Evolutionary conservation across 2,113 vertebrate genomes (phyloP), one percentile per base, ranked within the genome.

Genomic region (Microcebus tavaratra): DNA sequence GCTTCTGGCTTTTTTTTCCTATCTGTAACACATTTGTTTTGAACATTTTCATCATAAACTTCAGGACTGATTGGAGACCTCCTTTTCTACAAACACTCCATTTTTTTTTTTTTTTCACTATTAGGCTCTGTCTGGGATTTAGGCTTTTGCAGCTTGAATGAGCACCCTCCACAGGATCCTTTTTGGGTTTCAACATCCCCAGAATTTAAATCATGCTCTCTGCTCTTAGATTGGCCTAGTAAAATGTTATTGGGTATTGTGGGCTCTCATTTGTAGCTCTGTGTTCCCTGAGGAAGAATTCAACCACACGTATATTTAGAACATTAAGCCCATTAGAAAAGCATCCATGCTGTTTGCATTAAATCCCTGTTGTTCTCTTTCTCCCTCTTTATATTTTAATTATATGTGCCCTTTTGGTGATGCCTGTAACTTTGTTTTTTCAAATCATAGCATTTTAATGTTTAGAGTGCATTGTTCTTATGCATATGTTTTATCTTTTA

Each of bases 341-440:
- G 48, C 27, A 34, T 76, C 45, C 9, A 27, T 90, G 90, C 90
- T 23, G 5, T 87, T 53, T 95, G 53, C 34, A 59, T 27, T 1
- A 50, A 23, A n/a, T 73, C 0, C 10, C 14, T 29, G 5, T 34
- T 89, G 29, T 61, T 95, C 63, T 88, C 25, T 95, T 3, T 45
- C 92, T 96, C 87, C 57, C 63, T 88, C 85, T 96, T 90, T 29
- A 93, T 2, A 39, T 95, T 97, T 96, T 97, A 97, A 96, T 88
- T 96, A 94, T 31, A 85, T 79, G 75, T 95, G 72, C 31, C 96
- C 14, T 55, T 79, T 45, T 94, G 90, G 97, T 67, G 80, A 65
- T 78, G 88, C 89, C 57, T 86, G 20, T 61, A 97, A 78, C 73
- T 91, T 97, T 85, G 50, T 68, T 39, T 97, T 76, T 18, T 18